Evolutionary conservation across 2,888 invertebrate species (phyloP).

Genomic region (Entomobrya proxima): DNA sequence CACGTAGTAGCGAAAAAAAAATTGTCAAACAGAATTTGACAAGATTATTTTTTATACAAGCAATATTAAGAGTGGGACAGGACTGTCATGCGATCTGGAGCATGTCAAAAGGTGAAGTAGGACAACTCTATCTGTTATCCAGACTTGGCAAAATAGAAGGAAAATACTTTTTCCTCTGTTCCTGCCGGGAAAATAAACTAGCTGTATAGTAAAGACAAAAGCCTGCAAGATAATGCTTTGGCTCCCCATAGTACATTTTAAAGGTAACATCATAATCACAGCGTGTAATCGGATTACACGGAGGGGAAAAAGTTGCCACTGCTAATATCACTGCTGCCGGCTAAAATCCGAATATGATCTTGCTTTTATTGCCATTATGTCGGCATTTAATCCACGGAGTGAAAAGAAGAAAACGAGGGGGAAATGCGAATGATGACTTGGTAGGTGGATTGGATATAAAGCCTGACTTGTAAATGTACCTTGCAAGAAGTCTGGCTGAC

Average conservation of each 20-base stretch:
- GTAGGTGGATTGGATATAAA: too few species aligned
- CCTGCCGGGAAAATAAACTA: background rate
- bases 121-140: conserved; percentile 22
- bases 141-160: background rate
- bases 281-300: conserved; percentile 33
- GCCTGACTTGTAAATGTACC: background rate
- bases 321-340: background rate
- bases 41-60: conserved; percentile 22
- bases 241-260: background rate
- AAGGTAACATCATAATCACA: conserved; percentile 13
- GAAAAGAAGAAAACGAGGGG: background rate
- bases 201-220: background rate
- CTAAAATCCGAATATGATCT: conserved; percentile 4
- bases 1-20: background rate
- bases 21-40: conserved; percentile 28
- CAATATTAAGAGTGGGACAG: background rate
- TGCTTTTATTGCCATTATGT: conserved; percentile 10
- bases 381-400: background rate
- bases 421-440: background rate
- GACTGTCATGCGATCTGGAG: conserved; percentile 7
- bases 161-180: background rate
- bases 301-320: conserved; percentile 10
- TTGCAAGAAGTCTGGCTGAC: background rate
- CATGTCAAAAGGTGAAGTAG: conserved; percentile 30
- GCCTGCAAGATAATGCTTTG: background rate